Evolutionary conservation across 2,113 vertebrate species (phyloP).

Genomic region (Lepidiolamprologus cunningtoni): DNA sequence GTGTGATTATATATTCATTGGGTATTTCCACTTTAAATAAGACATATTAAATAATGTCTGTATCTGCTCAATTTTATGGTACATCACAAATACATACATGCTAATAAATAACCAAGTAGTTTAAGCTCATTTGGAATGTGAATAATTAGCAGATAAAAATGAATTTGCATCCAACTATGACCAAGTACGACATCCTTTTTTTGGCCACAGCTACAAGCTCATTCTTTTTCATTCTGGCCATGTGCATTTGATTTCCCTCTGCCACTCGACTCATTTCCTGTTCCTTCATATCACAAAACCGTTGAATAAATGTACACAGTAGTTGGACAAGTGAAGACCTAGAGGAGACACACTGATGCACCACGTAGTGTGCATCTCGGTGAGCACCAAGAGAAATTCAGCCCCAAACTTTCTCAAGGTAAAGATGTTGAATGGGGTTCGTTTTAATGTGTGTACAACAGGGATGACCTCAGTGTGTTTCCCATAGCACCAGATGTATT

Average conservation of each 20-base stretch:
- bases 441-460: background rate
- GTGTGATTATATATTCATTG: background rate
- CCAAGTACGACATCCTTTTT: background rate
- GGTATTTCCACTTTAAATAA: background rate
- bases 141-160: background rate
- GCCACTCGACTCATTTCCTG: background rate
- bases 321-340: background rate
- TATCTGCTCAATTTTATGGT: background rate
- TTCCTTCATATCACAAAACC: background rate
- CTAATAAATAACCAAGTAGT: background rate
- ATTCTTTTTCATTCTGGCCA: fast-evolving
- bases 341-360: background rate
- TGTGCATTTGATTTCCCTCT: background rate
- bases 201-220: background rate
- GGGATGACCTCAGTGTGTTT: background rate
- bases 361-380: background rate
- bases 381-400: background rate
- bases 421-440: background rate
- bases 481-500: background rate
- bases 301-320: background rate
- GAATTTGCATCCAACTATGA: background rate
- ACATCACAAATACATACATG: background rate
- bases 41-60: background rate
- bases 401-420: background rate
- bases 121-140: background rate